These are phyloP conservation scores for Henricia sp. DNA, from an alignment of 53 echinoderm and acorn worm genomes.

Conservation along the genomic window DNA sequence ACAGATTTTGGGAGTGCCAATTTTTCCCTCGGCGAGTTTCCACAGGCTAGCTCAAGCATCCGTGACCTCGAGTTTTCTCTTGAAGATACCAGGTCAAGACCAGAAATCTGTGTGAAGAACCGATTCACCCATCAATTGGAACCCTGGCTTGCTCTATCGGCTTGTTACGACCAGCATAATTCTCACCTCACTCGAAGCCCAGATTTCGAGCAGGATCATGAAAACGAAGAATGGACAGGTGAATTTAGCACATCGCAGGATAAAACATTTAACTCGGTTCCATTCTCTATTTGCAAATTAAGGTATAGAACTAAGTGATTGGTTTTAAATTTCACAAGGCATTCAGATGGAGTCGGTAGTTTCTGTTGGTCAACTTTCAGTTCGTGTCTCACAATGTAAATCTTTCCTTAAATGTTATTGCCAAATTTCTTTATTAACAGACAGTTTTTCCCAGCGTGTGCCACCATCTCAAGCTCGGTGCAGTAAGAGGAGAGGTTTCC, in stretches of 20 bases:
- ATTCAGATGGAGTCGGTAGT: too few relatives aligned
- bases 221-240: conserved; percentile 1
- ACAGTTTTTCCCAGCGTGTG: not conserved
- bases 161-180: too few relatives aligned
- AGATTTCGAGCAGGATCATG: not conserved
- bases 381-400: not conserved
- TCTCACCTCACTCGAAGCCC: not conserved
- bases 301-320: too few relatives aligned
- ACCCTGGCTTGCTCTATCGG: too few relatives aligned
- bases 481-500: conserved; percentile 23
- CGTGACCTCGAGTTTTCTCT: too few relatives aligned
- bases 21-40: too few relatives aligned
- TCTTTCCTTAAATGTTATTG: not conserved
- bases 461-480: too few relatives aligned
- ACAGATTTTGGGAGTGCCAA: too few relatives aligned
- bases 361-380: not conserved
- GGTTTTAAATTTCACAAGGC: too few relatives aligned
- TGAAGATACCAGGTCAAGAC: not conserved
- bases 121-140: not conserved
- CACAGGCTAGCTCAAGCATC: too few relatives aligned
- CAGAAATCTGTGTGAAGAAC: not conserved
- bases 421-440: not conserved
- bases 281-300: too few relatives aligned
- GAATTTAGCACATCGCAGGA: not conserved
- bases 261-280: not conserved